Evolutionary conservation across 2,888 invertebrate genomes (phyloP), one percentile per base, ranked within the genome.

Genomic region (Eubasilissa splendida): DNA sequence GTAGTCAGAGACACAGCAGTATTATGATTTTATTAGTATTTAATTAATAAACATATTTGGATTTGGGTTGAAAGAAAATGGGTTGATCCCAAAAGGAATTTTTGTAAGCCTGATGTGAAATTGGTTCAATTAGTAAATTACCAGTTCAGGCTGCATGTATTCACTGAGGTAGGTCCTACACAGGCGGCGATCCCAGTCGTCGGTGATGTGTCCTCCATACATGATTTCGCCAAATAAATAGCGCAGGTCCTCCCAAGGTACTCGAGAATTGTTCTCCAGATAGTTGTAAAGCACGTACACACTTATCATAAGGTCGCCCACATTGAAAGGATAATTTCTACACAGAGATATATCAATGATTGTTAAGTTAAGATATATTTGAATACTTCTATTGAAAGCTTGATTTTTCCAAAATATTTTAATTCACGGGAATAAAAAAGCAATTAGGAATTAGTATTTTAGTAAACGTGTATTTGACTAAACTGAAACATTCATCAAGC

Each of bases 181-280:
- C 4, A 98, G 91, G 59, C 96, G 91, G 70, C 98, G 90, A 87
- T 98, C 98, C 97, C 97, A 98, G 87, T 98, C 98, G 86, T 98
- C 98, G 0, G 98, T 98, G 85, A 98, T 98, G 86, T 98, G 98
- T 0, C 98, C 98, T 1, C 98, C 98, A 86, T 98, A 98, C 98
- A 98, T 98, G 85, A 98, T 98, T 89, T 98, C 98, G 0, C 98
- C 98, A 87, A 98, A 98, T 31, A 98, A 90, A 87, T 98, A 98
- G 1, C 98, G 92, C 85, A 98, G 88, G 89, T 98, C 98, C 87
- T 98, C 98, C 96, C 97, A 98, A 0, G 98, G 98, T 7, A 97
- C 95, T 84, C 94, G 93, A 63, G 92, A 93, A 85, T 96, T 97
- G 77, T 94, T 96, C 86, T 98, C 98, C 86, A 98, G 88, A 88